Evolutionary conservation across 2,113 vertebrate genomes (phyloP).

Genomic region (western clawed frog (Xenopus tropicalis)): UCB_Xtro_10.0 CM004444.2:168194001-168194500

Average conservation of each 20-base stretch:
- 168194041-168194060: constrained; percentile 50
- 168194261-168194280: constrained; percentile 56
- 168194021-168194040: constrained; percentile 54
- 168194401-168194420: constrained; percentile 54
- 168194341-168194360: constrained; percentile 61
- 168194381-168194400: constrained; percentile 20
- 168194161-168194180: constrained; percentile 49
- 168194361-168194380: constrained; percentile 53
- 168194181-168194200: constrained; percentile 40
- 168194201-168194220: constrained; percentile 60
- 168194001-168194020: constrained; percentile 18
- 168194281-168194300: constrained; percentile 65
- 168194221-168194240: constrained; percentile 66
- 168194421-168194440: constrained; percentile 60
- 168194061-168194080: constrained; percentile 58
- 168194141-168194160: constrained; percentile 46
- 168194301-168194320: constrained; percentile 56
- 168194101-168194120: constrained; percentile 61
- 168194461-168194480: constrained; percentile 68
- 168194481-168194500: constrained; percentile 62
- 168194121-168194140: constrained; percentile 50
- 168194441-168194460: constrained; percentile 70
- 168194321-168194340: constrained; percentile 54
- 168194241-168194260: constrained; percentile 47
- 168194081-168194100: constrained; percentile 66